These are phyloP conservation scores for Germaria angustata DNA, from an alignment of 2,888 invertebrate genomes.

Conservation along the genomic window DNA sequence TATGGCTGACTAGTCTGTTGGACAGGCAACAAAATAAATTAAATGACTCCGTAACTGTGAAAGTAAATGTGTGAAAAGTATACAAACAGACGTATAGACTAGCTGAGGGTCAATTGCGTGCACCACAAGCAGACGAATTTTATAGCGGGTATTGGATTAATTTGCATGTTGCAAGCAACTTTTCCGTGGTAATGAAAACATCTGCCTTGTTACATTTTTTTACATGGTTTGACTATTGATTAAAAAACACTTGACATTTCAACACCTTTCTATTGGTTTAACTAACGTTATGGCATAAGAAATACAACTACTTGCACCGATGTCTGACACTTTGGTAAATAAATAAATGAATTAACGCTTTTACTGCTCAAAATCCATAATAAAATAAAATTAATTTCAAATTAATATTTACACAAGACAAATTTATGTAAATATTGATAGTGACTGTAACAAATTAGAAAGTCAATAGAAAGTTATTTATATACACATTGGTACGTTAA, in stretches of 20 bases:
- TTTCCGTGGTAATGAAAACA: conserved; percentile 24
- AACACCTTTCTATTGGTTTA: conserved; percentile 67
- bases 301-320: background rate
- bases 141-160: conserved; percentile 42
- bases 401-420: conserved; percentile 25
- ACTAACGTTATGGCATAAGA: conserved; percentile 38
- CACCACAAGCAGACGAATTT: conserved; percentile 18
- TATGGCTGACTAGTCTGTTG: conserved; percentile 30
- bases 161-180: conserved; percentile 51
- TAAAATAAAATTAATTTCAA: background rate
- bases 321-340: background rate
- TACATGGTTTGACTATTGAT: conserved; percentile 61
- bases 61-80: conserved; percentile 21
- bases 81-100: background rate
- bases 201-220: conserved; percentile 7
- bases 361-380: background rate
- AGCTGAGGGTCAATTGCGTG: background rate
- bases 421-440: background rate
- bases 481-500: background rate
- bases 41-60: conserved; percentile 4
- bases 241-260: conserved; percentile 68
- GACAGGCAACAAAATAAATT: background rate
- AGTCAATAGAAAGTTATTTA: too few relatives aligned
- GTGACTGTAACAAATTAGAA: background rate
- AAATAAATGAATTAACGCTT: background rate